Evolutionary conservation across 2,113 vertebrate genomes (phyloP).

Genomic region (Lynx canadensis): DNA sequence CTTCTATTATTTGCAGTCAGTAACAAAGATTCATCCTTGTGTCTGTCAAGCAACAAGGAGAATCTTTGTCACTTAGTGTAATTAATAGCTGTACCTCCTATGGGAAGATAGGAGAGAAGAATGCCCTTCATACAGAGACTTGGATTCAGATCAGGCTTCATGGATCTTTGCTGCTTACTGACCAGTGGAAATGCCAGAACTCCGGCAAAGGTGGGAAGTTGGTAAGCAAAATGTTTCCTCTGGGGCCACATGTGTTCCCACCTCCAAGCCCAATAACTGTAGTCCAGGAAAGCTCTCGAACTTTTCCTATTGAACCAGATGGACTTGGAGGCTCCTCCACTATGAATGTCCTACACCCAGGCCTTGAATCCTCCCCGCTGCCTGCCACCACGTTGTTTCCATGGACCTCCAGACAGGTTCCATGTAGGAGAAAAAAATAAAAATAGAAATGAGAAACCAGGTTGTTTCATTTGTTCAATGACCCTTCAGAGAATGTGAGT

Average conservation of each 20-base stretch:
- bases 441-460: neutral
- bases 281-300: neutral
- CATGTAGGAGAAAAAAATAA: neutral
- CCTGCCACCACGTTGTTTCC: neutral
- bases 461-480: neutral
- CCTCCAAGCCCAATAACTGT: neutral
- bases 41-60: constrained; percentile 78
- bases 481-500: neutral
- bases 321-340: neutral
- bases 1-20: constrained; percentile 82
- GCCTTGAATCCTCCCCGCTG: neutral
- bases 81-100: constrained; percentile 63
- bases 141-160: neutral
- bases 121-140: rapidly evolving
- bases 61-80: constrained; percentile 87
- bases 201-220: neutral
- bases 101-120: neutral
- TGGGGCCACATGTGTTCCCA: neutral
- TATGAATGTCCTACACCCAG: rapidly evolving
- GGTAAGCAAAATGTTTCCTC: neutral
- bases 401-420: neutral
- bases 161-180: neutral
- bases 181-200: neutral
- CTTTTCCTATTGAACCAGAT: neutral
- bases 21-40: constrained; percentile 91